These are phyloP conservation scores for Acrocephalus arundinaceus DNA, from an alignment of 2,113 vertebrate species.

Conservation along the genomic window DNA sequence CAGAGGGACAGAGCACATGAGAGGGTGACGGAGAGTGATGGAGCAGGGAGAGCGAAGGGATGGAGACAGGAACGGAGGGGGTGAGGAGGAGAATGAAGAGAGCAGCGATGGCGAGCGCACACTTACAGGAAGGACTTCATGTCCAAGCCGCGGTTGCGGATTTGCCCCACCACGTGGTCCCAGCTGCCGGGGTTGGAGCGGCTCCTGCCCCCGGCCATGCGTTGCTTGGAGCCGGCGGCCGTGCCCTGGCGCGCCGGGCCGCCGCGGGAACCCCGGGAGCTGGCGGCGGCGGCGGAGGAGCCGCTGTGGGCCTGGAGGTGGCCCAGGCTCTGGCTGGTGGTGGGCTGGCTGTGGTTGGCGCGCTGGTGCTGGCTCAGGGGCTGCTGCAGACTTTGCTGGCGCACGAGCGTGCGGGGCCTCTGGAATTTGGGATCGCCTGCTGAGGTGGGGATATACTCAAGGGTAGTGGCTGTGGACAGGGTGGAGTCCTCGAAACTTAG, in stretches of 20 bases:
- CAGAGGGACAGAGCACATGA: not conserved
- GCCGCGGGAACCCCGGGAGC: constrained; percentile 74
- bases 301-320: constrained; percentile 85
- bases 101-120: not conserved
- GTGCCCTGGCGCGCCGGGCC: constrained; percentile 75
- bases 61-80: not conserved
- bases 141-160: constrained; percentile 94
- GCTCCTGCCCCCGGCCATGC: constrained; percentile 80
- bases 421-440: constrained; percentile 81
- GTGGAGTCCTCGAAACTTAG: constrained; percentile 92
- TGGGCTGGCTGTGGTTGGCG: constrained; percentile 84
- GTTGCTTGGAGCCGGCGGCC: constrained; percentile 82
- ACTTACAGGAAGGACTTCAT: constrained; percentile 99
- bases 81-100: not conserved
- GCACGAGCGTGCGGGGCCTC: constrained; percentile 90
- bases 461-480: constrained; percentile 89
- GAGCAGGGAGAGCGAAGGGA: not conserved
- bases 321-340: constrained; percentile 95
- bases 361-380: constrained; percentile 88
- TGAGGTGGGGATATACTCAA: constrained; percentile 93
- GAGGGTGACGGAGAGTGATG: no score
- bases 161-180: constrained; percentile 98
- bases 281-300: constrained; percentile 59
- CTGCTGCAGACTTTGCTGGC: constrained; percentile 97
- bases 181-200: constrained; percentile 91